These are phyloP conservation scores for Alcedo quadribrachys DNA, from an alignment of 2,797 vertebrate species.

Conservation along the genomic window DNA sequence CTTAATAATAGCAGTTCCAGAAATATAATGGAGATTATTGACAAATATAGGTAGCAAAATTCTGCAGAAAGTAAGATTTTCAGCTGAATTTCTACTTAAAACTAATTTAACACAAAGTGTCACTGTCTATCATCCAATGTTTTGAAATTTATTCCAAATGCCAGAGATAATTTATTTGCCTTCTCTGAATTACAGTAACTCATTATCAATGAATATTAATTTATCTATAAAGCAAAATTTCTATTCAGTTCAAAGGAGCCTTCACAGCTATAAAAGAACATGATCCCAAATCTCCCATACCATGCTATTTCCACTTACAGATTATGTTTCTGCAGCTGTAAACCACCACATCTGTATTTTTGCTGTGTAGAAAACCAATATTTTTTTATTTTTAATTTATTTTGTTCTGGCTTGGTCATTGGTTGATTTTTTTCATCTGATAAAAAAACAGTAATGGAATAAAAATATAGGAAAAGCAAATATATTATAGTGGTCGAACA, in stretches of 20 bases:
- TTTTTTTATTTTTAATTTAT: too few species aligned
- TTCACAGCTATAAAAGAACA: not conserved
- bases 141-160: not conserved
- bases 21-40: not conserved
- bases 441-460: not conserved
- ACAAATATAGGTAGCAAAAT: not conserved
- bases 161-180: not conserved
- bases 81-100: not conserved
- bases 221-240: not conserved
- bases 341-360: not conserved
- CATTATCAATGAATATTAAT: not conserved
- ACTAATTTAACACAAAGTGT: not conserved
- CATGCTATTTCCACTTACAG: not conserved
- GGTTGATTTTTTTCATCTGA: not conserved
- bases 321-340: not conserved
- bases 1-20: not conserved
- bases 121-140: rapidly evolving
- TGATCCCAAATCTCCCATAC: not conserved
- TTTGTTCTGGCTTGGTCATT: too few species aligned
- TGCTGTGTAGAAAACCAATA: not conserved
- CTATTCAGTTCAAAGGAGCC: not conserved
- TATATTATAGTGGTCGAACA: not conserved
- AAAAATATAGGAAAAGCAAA: not conserved
- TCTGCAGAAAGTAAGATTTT: not conserved
- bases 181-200: not conserved